These are phyloP conservation scores for Chloroclystis v-ata DNA, from an alignment of 2,888 invertebrate genomes.

Conservation along the genomic window DNA sequence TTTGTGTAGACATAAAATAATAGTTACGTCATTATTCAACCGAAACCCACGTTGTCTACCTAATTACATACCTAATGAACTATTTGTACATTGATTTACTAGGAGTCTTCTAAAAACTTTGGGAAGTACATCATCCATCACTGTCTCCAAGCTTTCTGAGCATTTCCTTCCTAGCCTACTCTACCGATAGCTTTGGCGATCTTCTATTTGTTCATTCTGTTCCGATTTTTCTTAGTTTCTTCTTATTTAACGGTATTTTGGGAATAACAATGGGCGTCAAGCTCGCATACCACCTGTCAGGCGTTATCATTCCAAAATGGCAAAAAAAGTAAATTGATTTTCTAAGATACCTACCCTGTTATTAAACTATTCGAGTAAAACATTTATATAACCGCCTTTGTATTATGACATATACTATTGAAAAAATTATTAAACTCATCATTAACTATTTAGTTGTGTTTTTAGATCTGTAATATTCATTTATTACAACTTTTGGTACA, in stretches of 20 bases:
- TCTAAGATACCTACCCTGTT: no score
- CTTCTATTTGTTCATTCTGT: neutral
- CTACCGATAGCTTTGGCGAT: neutral
- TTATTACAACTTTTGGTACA: no score
- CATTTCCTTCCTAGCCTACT: neutral
- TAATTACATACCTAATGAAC: slow-evolving; percentile 1
- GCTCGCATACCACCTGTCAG: no score
- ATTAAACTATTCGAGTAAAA: no score
- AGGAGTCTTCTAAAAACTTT: neutral
- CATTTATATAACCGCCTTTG: no score
- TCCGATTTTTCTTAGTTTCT: neutral
- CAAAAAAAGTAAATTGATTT: slow-evolving; percentile 3
- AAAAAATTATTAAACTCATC: no score
- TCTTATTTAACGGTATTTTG: slow-evolving; percentile 4
- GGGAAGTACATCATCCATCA: slow-evolving; percentile 5
- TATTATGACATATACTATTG: no score
- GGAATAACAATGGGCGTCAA: no score
- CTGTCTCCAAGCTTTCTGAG: neutral
- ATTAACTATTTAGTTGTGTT: no score
- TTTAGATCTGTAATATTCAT: no score
- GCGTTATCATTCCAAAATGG: no score
- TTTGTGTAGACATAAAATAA: neutral
- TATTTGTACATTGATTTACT: neutral
- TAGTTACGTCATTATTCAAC: neutral
- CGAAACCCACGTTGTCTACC: slow-evolving; percentile 1